Conservation (phyloP, 2,113 vertebrate genomes). For the Epinephelus cyanopodus region DNA sequence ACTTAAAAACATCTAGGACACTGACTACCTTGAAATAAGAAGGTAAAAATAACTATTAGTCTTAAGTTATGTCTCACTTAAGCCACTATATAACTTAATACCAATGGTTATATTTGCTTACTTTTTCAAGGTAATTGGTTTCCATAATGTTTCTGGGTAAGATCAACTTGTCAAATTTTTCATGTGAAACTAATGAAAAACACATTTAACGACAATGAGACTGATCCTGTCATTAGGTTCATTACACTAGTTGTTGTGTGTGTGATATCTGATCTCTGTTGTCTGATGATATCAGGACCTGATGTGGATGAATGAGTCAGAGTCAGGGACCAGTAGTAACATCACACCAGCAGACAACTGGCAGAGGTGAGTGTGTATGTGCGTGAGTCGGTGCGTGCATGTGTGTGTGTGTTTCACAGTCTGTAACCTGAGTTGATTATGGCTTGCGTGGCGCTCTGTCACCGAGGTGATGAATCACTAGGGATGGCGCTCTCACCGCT, state of each 20-base stretch:
- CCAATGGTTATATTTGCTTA: too few species aligned
- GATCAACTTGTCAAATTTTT: too few species aligned
- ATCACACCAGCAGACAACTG: constrained; percentile 59
- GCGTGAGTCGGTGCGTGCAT: constrained; percentile 17
- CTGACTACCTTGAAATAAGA: too few species aligned
- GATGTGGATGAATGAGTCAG: constrained; percentile 75
- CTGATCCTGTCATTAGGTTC: not conserved
- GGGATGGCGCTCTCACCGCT: constrained; percentile 23
- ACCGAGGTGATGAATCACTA: constrained; percentile 64
- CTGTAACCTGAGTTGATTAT: constrained; percentile 69
- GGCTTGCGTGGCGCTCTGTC: constrained; percentile 48
- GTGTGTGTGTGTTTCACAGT: constrained; percentile 21
- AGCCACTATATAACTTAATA: too few species aligned
- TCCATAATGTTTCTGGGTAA: too few species aligned
- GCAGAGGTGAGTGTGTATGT: constrained; percentile 33
- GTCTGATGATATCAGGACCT: constrained; percentile 63
- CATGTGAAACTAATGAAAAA: not conserved
- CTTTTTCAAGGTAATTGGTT: too few species aligned
- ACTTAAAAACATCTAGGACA: too few species aligned
- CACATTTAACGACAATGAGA: not conserved
- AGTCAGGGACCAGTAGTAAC: constrained; percentile 59
- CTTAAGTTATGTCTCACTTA: too few species aligned
- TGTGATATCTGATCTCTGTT: constrained; percentile 43
- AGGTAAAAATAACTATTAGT: too few species aligned
- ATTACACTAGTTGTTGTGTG: constrained; percentile 9